Percentiles rank a stretch among this genome's conserved stretches.
Conservation (phyloP, 2,113 vertebrate species). For the Centropus unirufus region DNA sequence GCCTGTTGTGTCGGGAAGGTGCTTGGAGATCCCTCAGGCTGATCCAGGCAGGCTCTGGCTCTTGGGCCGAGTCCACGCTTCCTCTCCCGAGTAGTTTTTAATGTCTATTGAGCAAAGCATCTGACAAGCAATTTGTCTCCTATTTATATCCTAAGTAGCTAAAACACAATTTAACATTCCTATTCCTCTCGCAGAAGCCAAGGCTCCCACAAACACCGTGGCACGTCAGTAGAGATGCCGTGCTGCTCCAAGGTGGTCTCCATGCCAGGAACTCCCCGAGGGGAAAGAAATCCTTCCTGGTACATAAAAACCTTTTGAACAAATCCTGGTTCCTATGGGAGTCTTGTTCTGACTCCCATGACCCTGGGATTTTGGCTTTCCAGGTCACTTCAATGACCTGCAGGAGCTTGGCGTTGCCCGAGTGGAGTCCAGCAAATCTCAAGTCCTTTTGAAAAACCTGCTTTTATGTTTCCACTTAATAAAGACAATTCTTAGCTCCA, state of each 20-base stretch:
- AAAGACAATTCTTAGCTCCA: not conserved
- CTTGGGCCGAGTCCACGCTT: not conserved
- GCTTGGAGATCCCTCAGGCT: not conserved
- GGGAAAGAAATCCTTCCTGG: not conserved
- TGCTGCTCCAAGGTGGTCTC: not conserved
- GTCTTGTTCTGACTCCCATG: not conserved
- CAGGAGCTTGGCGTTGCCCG: rapidly evolving
- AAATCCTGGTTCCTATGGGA: not conserved
- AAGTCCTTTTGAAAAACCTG: not conserved
- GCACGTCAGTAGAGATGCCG: not conserved
- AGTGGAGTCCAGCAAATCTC: not conserved
- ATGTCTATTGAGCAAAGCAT: not conserved
- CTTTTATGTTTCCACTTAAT: not conserved
- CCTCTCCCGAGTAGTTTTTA: slow-evolving; percentile 36
- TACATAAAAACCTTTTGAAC: not conserved
- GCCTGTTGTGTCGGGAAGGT: not conserved
- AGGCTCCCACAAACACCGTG: not conserved
- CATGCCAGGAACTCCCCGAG: not conserved
- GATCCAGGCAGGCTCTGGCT: not conserved
- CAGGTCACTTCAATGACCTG: rapidly evolving
- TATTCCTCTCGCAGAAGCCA: not conserved
- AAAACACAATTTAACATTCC: slow-evolving; percentile 6
- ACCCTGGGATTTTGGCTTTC: not conserved
- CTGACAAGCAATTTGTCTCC: slow-evolving; percentile 12
- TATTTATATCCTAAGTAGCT: slow-evolving; percentile 9